Evolutionary conservation across 2,113 vertebrate species (phyloP).

Genomic region (Gulo gulo): DNA sequence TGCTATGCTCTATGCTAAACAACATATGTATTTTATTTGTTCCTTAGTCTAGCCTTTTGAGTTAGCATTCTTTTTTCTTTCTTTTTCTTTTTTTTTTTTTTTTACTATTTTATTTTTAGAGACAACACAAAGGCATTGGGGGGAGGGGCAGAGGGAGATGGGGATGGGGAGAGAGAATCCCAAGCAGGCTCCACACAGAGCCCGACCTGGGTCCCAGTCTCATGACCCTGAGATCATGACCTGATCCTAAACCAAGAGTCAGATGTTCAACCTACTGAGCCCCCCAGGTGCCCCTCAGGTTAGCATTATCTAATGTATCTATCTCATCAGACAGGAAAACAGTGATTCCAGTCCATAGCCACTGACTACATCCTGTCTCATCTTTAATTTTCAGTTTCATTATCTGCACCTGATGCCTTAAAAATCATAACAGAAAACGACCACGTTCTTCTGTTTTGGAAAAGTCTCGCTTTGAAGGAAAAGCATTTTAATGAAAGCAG

Average conservation of each 20-base stretch:
- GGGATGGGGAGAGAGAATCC: not conserved
- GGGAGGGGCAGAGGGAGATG: not conserved
- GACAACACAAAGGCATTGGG: not conserved
- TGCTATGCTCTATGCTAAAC: not conserved
- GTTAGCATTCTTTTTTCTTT: not conserved
- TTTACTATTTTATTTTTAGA: not conserved
- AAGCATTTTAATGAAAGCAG: slow-evolving; percentile 94
- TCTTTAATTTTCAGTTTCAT: slow-evolving; percentile 84
- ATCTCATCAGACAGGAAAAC: not conserved
- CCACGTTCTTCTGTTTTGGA: slow-evolving; percentile 96
- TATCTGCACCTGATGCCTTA: slow-evolving; percentile 94
- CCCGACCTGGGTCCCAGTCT: not conserved
- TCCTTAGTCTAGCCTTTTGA: not conserved
- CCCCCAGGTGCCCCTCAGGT: not conserved
- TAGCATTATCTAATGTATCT: not conserved
- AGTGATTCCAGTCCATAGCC: accelerated
- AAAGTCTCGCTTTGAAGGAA: slow-evolving; percentile 94
- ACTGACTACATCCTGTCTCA: not conserved
- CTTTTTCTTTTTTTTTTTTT: no score
- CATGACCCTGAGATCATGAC: not conserved
- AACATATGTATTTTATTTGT: not conserved
- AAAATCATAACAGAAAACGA: slow-evolving; percentile 95
- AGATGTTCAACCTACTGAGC: not conserved
- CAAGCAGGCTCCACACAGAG: not conserved
- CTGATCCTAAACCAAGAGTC: not conserved